Evolutionary conservation across 2,797 vertebrate genomes (phyloP).

Genomic region (Acipenser ruthenus): DNA sequence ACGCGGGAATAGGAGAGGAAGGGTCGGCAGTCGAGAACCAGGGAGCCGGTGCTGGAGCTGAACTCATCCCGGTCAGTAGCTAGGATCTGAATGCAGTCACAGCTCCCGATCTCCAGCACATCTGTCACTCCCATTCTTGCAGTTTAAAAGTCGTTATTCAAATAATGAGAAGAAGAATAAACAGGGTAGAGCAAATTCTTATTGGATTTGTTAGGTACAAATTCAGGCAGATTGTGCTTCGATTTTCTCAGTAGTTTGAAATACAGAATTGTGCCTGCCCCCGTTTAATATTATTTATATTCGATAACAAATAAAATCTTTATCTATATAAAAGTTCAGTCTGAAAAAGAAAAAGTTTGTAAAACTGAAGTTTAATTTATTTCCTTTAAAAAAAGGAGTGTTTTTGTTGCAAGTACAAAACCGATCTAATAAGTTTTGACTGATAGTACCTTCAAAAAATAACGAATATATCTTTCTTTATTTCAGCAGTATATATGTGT

Average conservation of each 20-base stretch:
- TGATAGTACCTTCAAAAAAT: too few species aligned
- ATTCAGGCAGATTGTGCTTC: too few species aligned
- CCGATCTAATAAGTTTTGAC: background rate
- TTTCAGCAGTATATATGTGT: too few species aligned
- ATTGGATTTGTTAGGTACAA: too few species aligned
- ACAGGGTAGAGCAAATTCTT: background rate
- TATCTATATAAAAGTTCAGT: conserved; percentile 5
- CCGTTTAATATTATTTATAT: background rate
- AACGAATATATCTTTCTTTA: too few species aligned
- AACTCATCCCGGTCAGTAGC: conserved; percentile 41
- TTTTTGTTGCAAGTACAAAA: background rate
- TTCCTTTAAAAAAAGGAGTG: background rate
- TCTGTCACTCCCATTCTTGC: conserved; percentile 40
- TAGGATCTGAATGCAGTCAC: conserved; percentile 55
- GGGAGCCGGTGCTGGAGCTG: conserved; percentile 40
- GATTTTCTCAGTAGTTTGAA: too few species aligned
- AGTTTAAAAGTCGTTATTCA: background rate
- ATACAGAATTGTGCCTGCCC: too few species aligned
- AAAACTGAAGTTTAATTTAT: background rate
- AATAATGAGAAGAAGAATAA: background rate
- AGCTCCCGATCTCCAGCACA: conserved; percentile 46
- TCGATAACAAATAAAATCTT: background rate
- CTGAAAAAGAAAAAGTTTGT: background rate
- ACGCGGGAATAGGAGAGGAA: conserved; percentile 66
- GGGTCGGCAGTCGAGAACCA: conserved; percentile 75